Conservation (phyloP, 2,113 vertebrate genomes). For the Felis chaus region DNA sequence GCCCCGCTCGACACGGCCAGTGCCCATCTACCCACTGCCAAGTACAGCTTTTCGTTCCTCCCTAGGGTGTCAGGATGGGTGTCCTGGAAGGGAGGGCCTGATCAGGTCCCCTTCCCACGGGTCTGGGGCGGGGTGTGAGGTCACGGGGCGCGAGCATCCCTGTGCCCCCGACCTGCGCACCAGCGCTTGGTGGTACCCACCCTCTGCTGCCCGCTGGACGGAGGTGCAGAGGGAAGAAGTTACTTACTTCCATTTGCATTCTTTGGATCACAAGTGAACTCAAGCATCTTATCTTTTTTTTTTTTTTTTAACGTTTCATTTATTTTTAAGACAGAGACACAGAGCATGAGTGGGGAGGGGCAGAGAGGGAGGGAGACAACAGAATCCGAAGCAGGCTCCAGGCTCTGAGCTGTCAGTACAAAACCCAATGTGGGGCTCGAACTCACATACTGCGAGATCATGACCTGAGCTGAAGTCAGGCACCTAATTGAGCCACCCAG, state of each 20-base stretch:
- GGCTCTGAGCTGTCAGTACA: no score
- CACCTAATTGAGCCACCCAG: not conserved
- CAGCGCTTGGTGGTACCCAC: rapidly evolving
- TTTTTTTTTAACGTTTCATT: no score
- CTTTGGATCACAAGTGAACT: not conserved
- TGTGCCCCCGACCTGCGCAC: not conserved
- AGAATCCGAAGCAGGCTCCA: no score
- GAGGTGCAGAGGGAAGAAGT: rapidly evolving
- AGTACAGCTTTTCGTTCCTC: not conserved
- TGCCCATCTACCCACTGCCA: not conserved
- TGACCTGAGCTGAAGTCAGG: not conserved
- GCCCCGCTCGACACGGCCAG: not conserved
- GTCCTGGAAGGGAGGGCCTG: not conserved
- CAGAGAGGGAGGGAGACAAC: no score
- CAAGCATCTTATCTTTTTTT: no score
- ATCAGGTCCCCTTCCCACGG: not conserved
- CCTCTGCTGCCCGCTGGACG: not conserved
- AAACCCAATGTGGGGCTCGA: not conserved
- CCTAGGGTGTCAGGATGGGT: no score
- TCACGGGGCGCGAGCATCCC: rapidly evolving
- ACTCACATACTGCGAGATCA: not conserved
- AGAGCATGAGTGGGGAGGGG: no score
- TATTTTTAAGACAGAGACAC: no score
- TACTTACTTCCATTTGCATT: rapidly evolving
- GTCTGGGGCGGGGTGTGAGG: not conserved